These are phyloP conservation scores for Sterrhoptilus dennistouni DNA, from an alignment of 2,113 vertebrate species.

Conservation along the genomic window DNA sequence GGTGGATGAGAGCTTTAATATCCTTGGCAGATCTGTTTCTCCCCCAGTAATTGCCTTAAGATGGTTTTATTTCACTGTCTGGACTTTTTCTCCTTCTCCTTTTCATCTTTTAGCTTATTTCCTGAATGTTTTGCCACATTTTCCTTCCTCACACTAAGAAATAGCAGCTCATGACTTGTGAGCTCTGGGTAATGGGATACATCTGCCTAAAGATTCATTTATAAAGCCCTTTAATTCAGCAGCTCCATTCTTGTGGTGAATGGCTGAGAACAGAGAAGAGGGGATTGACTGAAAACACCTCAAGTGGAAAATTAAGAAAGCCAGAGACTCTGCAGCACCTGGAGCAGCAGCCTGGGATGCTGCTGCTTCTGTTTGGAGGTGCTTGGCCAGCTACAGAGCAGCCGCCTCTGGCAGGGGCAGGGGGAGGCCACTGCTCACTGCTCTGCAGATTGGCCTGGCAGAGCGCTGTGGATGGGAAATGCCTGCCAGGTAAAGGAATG, in stretches of 20 bases:
- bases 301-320: conserved; percentile 1
- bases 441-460: neutral
- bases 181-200: neutral
- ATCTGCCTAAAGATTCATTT: conserved; percentile 1
- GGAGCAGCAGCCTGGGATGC: neutral
- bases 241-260: neutral
- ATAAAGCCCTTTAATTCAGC: neutral
- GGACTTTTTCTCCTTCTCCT: neutral
- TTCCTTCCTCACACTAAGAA: neutral
- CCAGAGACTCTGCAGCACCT: neutral
- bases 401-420: neutral
- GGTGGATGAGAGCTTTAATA: conserved; percentile 33
- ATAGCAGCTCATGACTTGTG: neutral
- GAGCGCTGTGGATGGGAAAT: neutral
- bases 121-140: neutral
- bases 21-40: conserved; percentile 45
- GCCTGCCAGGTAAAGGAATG: neutral
- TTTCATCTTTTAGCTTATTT: conserved; percentile 12
- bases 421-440: neutral
- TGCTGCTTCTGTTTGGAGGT: neutral
- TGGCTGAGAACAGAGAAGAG: neutral
- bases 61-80: conserved; percentile 16
- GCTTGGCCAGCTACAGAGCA: neutral
- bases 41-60: conserved; percentile 33
- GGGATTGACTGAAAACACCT: neutral